Evolutionary conservation across 92 coral and sea anemone genomes (phyloP).

Genomic region (Epizoanthus ramosus): DNA sequence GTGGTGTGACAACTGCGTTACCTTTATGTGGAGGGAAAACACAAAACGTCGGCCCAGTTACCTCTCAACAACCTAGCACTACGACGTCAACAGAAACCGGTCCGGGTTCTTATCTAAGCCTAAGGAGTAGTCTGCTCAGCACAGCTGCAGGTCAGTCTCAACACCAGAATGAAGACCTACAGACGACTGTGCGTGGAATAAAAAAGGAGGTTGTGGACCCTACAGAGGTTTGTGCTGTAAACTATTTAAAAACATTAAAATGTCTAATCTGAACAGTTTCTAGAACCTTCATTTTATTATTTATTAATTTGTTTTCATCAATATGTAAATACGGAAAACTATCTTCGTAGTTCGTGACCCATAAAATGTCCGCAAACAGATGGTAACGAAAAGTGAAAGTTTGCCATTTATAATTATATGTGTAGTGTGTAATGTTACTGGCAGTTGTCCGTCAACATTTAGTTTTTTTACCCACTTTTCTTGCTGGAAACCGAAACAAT

Average conservation of each 20-base stretch:
- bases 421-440: too few species aligned
- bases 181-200: conserved; percentile 56
- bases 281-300: not conserved
- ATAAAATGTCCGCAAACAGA: not conserved
- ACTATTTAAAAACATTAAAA: not conserved
- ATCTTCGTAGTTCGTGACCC: not conserved
- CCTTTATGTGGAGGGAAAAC: not conserved
- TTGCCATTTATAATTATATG: too few species aligned
- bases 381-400: not conserved
- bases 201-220: conserved; percentile 54
- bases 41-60: not conserved
- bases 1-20: not conserved
- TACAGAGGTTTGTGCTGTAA: conserved; percentile 39
- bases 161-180: conserved; percentile 46
- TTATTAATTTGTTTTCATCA: not conserved
- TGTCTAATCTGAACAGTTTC: not conserved
- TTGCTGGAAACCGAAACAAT: too few species aligned
- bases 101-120: not conserved
- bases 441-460: too few species aligned
- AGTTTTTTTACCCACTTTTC: not conserved
- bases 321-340: not conserved
- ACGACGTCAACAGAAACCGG: not conserved
- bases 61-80: not conserved
- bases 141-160: not conserved
- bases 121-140: not conserved